Conservation (phyloP, 2,888 invertebrate species). For the Eristalinus sepulchralis region DNA sequence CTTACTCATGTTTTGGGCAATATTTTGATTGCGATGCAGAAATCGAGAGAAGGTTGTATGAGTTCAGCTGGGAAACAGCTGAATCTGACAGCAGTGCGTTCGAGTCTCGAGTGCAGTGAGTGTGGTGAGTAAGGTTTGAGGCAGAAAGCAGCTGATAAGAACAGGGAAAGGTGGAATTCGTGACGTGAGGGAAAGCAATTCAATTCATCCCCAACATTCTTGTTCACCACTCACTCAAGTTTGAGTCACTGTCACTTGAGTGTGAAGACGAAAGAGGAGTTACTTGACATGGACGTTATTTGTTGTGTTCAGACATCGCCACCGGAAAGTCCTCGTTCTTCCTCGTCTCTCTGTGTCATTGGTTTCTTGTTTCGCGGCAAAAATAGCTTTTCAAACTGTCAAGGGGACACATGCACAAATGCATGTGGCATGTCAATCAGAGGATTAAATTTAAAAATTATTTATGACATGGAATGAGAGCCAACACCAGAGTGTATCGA, state of each 20-base stretch:
- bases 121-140: not conserved
- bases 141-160: too few species aligned
- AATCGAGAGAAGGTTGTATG: too few species aligned
- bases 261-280: too few species aligned
- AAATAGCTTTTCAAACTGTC: conserved; percentile 60
- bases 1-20: conserved; percentile 75
- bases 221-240: too few species aligned
- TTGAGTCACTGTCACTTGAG: too few species aligned
- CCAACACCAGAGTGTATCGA: not conserved
- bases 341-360: conserved; percentile 13
- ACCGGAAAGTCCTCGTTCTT: conserved; percentile 49
- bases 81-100: not conserved
- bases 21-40: too few species aligned
- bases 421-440: conserved; percentile 66
- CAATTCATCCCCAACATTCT: not conserved
- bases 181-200: not conserved
- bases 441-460: conserved; percentile 57
- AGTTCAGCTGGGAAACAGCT: conserved; percentile 40
- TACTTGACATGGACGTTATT: conserved; percentile 10
- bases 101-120: conserved; percentile 1
- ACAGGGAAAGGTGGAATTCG: too few species aligned
- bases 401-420: conserved; percentile 32
- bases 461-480: conserved; percentile 51
- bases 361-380: conserved; percentile 56
- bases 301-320: conserved; percentile 60